Percentiles rank a stretch among this genome's conserved stretches.
Conservation (phyloP, 2,888 invertebrate species). For the Yponomeuta malinellus region DNA sequence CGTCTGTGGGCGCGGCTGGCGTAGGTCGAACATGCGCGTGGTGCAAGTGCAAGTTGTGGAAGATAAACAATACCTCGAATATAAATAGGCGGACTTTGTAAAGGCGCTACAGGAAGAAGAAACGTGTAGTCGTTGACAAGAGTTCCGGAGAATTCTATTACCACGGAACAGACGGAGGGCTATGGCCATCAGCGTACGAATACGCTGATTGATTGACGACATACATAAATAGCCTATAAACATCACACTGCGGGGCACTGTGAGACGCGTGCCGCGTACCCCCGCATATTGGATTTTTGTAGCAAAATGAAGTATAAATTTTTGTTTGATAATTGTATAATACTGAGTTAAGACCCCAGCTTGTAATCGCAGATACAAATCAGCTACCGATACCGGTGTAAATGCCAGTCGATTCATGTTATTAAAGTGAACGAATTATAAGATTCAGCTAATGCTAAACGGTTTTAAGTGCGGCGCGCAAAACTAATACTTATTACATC, state of each 20-base stretch:
- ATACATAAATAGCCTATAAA: too few species aligned
- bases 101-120: background rate
- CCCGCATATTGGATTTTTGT: background rate
- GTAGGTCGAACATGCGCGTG: slow-evolving; percentile 18
- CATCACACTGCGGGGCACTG: too few species aligned
- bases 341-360: background rate
- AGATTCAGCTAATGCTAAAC: background rate
- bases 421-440: background rate
- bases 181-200: too few species aligned
- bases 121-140: too few species aligned
- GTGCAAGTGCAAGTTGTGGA: slow-evolving; percentile 2
- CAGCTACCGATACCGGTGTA: background rate
- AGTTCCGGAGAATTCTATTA: too few species aligned
- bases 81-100: background rate
- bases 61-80: background rate
- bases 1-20: slow-evolving; percentile 50
- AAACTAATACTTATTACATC: background rate
- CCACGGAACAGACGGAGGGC: too few species aligned
- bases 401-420: background rate
- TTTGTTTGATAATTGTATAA: background rate
- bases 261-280: too few species aligned
- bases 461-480: background rate
- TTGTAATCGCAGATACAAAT: too few species aligned
- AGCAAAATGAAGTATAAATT: background rate
- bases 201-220: too few species aligned